phyloP scores from a whole-genome alignment of 2,888 invertebrate genomes.

The Margaritifera margaritifera region DNA sequence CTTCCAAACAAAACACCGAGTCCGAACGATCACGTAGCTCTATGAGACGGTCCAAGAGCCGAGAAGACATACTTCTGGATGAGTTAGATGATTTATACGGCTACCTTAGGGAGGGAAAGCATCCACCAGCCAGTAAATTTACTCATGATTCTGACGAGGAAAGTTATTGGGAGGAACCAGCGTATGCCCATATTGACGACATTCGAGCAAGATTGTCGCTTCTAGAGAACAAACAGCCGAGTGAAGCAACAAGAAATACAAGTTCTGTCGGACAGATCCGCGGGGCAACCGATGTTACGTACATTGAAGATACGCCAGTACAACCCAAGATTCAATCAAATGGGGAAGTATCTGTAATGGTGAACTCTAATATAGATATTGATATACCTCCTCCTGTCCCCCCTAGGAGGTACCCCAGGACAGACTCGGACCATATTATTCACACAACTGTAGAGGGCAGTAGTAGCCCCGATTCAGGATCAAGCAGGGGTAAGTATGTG shows the following conservation, averaged over 20 bases:
- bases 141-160: constrained; percentile 68
- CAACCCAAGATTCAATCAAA: too few relatives aligned
- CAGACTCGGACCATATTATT: constrained; percentile 44
- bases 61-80: constrained; percentile 83
- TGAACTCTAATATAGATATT: constrained; percentile 6
- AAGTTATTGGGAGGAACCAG: constrained; percentile 70
- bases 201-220: constrained; percentile 56
- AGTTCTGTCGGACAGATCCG: constrained; percentile 23
- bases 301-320: too few relatives aligned
- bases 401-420: constrained; percentile 39
- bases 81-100: constrained; percentile 98
- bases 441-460: constrained; percentile 5
- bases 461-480: constrained; percentile 13
- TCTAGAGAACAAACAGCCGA: constrained; percentile 50
- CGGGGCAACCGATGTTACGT: too few relatives aligned
- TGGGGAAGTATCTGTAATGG: too few relatives aligned
- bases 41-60: constrained; percentile 70
- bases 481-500: constrained; percentile 8
- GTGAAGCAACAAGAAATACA: constrained; percentile 41
- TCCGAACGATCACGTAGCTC: constrained; percentile 9
- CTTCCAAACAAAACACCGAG: constrained; percentile 7
- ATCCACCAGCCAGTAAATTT: constrained; percentile 78
- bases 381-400: constrained; percentile 42
- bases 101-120: constrained; percentile 93
- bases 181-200: constrained; percentile 64